These are phyloP conservation scores for Trachelus iudaicus DNA, from an alignment of 2,888 invertebrate genomes.

Conservation along the genomic window DNA sequence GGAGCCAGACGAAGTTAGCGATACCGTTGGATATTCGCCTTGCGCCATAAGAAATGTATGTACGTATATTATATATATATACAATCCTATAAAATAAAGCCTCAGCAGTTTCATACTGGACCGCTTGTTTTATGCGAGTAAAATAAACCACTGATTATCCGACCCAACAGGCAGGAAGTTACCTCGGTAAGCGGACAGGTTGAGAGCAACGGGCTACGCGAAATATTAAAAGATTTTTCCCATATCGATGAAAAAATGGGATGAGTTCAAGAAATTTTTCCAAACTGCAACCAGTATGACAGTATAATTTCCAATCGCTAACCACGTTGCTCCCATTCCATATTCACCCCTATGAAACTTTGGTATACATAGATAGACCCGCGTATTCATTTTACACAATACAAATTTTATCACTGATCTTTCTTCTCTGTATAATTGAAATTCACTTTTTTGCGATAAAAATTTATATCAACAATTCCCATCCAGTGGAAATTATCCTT, in stretches of 20 bases:
- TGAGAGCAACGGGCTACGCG: neutral
- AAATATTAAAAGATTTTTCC: neutral
- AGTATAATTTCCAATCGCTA: neutral
- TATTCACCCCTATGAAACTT: neutral
- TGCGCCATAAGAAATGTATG: neutral
- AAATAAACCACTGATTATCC: conserved; percentile 22
- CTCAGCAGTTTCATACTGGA: neutral
- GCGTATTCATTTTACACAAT: neutral
- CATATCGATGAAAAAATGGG: neutral
- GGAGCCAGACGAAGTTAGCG: neutral
- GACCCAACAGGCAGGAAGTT: conserved; percentile 1
- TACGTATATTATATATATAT: neutral
- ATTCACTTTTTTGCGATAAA: neutral
- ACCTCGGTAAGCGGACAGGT: neutral
- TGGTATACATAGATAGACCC: neutral
- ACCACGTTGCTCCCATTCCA: neutral
- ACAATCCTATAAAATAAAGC: neutral
- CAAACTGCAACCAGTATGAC: neutral
- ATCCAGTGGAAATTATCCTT: neutral
- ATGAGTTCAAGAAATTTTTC: neutral
- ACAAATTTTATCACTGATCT: neutral
- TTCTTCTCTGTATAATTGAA: neutral
- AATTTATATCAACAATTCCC: neutral
- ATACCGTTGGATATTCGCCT: neutral
- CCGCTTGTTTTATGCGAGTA: neutral